Conservation (phyloP, 2,888 invertebrate genomes). For the Pseudococcus viburni region DNA sequence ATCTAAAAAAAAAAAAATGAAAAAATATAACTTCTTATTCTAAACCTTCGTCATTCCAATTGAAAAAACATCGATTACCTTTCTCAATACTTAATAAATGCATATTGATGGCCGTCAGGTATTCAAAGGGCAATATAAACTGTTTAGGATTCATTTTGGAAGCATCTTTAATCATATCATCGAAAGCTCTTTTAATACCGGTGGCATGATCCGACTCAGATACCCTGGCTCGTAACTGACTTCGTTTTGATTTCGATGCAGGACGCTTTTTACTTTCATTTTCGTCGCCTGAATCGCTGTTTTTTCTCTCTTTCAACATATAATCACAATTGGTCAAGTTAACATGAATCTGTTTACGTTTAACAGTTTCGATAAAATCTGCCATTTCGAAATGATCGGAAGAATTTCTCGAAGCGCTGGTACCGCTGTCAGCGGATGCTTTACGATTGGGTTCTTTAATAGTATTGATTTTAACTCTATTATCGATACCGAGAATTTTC, state of each 20-base stretch:
- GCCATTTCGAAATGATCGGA: slow-evolving; percentile 15
- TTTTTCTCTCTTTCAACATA: background rate
- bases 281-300: background rate
- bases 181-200: slow-evolving; percentile 53
- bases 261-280: background rate
- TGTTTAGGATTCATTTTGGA: slow-evolving; percentile 58
- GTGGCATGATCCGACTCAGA: background rate
- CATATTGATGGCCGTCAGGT: slow-evolving; percentile 3
- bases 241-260: background rate
- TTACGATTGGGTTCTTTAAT: background rate
- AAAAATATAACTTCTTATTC: background rate
- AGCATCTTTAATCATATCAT: slow-evolving; percentile 17
- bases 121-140: slow-evolving; percentile 52
- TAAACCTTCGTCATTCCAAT: background rate
- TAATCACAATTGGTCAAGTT: slow-evolving; percentile 43
- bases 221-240: background rate
- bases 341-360: background rate
- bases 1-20: slow-evolving; percentile 11
- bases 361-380: background rate
- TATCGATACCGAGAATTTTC: slow-evolving; percentile 33
- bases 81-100: slow-evolving; percentile 34
- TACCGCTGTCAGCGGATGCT: background rate
- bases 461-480: background rate
- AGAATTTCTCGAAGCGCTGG: background rate
- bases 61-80: slow-evolving; percentile 8